Conservation (phyloP, 2,113 vertebrate genomes). For the Alces alces region DNA sequence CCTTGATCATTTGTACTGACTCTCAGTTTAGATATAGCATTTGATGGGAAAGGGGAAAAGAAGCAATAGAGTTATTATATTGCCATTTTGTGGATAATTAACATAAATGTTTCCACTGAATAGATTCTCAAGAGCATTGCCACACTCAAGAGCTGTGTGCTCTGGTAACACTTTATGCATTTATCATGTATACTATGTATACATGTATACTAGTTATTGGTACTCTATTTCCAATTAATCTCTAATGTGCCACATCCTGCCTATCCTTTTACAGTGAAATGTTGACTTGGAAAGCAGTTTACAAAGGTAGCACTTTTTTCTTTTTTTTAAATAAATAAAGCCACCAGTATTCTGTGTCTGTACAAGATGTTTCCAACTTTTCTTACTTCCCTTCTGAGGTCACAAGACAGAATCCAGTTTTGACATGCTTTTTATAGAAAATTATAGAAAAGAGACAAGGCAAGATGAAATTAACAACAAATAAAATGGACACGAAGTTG, state of each 20-base stretch:
- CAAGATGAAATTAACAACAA: conserved; percentile 39
- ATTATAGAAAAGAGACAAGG: conserved; percentile 25
- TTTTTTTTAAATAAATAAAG: neutral
- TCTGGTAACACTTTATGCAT: neutral
- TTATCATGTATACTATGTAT: neutral
- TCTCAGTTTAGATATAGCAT: neutral
- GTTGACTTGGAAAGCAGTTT: neutral
- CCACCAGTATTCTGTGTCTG: neutral
- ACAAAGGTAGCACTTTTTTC: neutral
- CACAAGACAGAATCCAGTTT: neutral
- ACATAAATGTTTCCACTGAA: neutral
- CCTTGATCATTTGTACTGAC: neutral
- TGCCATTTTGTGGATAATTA: neutral
- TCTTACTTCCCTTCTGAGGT: neutral
- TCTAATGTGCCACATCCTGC: neutral
- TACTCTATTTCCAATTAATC: neutral
- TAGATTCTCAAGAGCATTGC: neutral
- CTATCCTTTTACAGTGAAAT: neutral
- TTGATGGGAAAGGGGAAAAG: neutral
- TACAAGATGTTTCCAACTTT: neutral
- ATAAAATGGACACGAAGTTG: neutral
- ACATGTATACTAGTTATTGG: neutral
- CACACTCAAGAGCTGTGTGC: neutral
- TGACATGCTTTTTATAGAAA: neutral
- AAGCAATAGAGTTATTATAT: neutral